Percentiles rank a stretch among this genome's conserved stretches.
These are phyloP conservation scores for Apolygus lucorum DNA, from an alignment of 1,140 invertebrate genomes.

Conservation along the genomic window DNA sequence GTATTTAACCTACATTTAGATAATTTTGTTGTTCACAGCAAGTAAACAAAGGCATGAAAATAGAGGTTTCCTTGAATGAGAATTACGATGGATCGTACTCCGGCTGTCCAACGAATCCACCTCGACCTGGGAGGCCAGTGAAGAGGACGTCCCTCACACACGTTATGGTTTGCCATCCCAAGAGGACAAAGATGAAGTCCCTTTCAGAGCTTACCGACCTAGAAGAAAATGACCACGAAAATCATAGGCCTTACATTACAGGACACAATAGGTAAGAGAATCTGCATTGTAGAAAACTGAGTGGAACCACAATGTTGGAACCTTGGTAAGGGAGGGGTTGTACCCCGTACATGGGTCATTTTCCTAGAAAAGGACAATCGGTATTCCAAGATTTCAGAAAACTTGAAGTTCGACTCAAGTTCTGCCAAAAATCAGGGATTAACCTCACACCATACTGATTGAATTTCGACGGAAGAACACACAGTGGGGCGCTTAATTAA, in stretches of 20 bases:
- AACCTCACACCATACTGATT: too few relatives aligned
- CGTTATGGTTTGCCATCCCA: conserved; percentile 77
- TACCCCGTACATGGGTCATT: too few relatives aligned
- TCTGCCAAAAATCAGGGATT: too few relatives aligned
- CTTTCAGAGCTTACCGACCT: conserved; percentile 76
- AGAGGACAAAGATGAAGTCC: conserved; percentile 52
- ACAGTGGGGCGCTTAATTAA: too few relatives aligned
- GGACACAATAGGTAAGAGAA: conserved; percentile 77
- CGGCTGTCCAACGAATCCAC: conserved; percentile 63
- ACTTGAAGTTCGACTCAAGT: too few relatives aligned
- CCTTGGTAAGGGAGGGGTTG: too few relatives aligned
- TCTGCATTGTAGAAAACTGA: too few relatives aligned
- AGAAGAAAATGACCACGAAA: conserved; percentile 69
- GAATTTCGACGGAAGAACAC: too few relatives aligned
- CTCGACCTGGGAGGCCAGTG: conserved; percentile 70
- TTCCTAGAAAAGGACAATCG: too few relatives aligned
- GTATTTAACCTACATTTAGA: too few relatives aligned
- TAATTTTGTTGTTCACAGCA: conserved; percentile 43
- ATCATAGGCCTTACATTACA: conserved; percentile 73
- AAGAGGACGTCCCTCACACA: conserved; percentile 77
- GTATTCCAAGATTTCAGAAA: too few relatives aligned
- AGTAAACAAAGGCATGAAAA: conserved; percentile 72
- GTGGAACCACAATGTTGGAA: too few relatives aligned
- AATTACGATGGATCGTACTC: conserved; percentile 90
- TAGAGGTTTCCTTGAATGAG: conserved; percentile 93